Conservation (phyloP, 2,797 vertebrate genomes). For the Lagorchestes hirsutus region DNA sequence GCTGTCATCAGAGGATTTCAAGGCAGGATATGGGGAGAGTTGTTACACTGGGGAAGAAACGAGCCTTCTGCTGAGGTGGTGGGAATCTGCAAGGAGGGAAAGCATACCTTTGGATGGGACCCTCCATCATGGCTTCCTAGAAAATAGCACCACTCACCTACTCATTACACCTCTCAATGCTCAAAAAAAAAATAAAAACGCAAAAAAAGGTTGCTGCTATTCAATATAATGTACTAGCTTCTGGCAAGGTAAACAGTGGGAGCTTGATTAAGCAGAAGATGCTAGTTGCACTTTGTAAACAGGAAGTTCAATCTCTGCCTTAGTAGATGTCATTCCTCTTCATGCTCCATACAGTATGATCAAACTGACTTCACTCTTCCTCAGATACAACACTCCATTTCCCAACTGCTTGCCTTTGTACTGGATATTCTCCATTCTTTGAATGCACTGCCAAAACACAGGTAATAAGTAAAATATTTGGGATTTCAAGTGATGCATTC, state of each 20-base stretch:
- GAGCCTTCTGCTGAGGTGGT: not conserved
- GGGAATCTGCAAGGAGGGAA: not conserved
- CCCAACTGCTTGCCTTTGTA: not conserved
- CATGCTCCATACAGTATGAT: not conserved
- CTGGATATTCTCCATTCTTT: not conserved
- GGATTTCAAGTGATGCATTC: not conserved
- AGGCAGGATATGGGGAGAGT: not conserved
- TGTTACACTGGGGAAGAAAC: not conserved
- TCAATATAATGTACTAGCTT: not conserved
- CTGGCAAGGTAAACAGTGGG: not conserved
- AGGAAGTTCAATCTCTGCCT: not conserved
- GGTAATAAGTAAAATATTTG: not conserved
- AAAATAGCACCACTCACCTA: not conserved
- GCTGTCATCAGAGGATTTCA: not conserved
- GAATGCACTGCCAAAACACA: not conserved
- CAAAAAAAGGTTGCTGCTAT: too few species aligned
- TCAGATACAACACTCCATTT: not conserved
- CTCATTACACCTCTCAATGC: not conserved
- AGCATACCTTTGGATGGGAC: not conserved
- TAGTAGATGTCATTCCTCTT: not conserved
- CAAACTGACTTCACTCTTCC: not conserved
- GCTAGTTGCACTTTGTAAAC: not conserved
- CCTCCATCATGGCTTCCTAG: not conserved
- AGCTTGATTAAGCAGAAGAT: not conserved
- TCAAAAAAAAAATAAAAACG: too few species aligned